These are phyloP conservation scores for Felis catus DNA, from an alignment of 2,113 vertebrate genomes.

Conservation along the genomic window F.catus_Fca126_mat1.0 CM031413.1:82258001-82258500, in stretches of 20 bases:
- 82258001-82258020: background rate
- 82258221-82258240: slow-evolving; percentile 97
- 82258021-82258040: slow-evolving; percentile 31
- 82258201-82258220: slow-evolving; percentile 93
- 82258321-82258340: background rate
- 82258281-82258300: background rate
- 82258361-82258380: background rate
- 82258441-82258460: background rate
- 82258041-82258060: background rate
- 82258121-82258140: background rate
- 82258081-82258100: background rate
- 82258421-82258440: background rate
- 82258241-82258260: slow-evolving; percentile 78
- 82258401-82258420: slow-evolving; percentile 40
- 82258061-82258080: slow-evolving; percentile 33
- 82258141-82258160: slow-evolving; percentile 48
- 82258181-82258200: slow-evolving; percentile 93
- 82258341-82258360: background rate
- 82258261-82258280: slow-evolving; percentile 26
- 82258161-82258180: slow-evolving; percentile 99
- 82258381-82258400: slow-evolving; percentile 5
- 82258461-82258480: background rate
- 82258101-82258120: slow-evolving; percentile 38
- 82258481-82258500: background rate
- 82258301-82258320: background rate